phyloP scores from a whole-genome alignment of 2,888 invertebrate genomes.

The Strigamia transsilvanica region DNA sequence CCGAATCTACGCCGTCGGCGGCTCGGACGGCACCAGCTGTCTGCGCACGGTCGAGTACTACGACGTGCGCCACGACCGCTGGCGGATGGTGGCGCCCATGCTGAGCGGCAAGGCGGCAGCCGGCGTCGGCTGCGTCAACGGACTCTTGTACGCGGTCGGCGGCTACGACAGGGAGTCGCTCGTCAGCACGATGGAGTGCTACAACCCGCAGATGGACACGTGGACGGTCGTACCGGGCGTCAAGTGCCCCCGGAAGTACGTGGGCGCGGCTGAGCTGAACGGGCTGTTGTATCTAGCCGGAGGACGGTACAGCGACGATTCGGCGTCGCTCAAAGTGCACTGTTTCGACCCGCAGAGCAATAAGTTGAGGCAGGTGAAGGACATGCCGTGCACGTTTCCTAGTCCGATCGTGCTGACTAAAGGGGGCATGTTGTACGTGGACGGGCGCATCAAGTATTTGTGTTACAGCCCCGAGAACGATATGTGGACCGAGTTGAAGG shows the following conservation, averaged over 20 bases:
- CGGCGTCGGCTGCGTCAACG: constrained; percentile 54
- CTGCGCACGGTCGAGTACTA: constrained; percentile 60
- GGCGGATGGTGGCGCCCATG: constrained; percentile 57
- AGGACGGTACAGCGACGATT: constrained; percentile 56
- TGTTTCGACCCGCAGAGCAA: constrained; percentile 56
- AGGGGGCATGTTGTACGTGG: constrained; percentile 55
- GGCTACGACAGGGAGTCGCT: constrained; percentile 55
- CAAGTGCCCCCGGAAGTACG: constrained; percentile 56
- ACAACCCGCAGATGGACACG: constrained; percentile 55
- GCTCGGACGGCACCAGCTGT: constrained; percentile 60
- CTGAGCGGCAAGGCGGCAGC: constrained; percentile 55
- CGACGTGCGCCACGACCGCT: constrained; percentile 58
- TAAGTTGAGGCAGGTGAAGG: constrained; percentile 50
- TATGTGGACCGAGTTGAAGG: constrained; percentile 55
- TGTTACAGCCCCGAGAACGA: constrained; percentile 55
- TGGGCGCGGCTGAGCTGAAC: constrained; percentile 54
- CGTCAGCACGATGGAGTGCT: constrained; percentile 56
- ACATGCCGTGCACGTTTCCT: constrained; percentile 55
- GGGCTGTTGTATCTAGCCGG: constrained; percentile 55
- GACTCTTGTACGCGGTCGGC: constrained; percentile 55
- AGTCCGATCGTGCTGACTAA: constrained; percentile 54
- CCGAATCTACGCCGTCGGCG: constrained; percentile 59
- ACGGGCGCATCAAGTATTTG: constrained; percentile 56
- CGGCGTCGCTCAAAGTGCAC: constrained; percentile 56
- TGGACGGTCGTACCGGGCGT: constrained; percentile 55